A percentile compares a stretch with the other conserved stretches of the same genome.
These are phyloP conservation scores for Morone saxatilis DNA, from an alignment of 2,113 vertebrate genomes.

Conservation along the genomic window DNA sequence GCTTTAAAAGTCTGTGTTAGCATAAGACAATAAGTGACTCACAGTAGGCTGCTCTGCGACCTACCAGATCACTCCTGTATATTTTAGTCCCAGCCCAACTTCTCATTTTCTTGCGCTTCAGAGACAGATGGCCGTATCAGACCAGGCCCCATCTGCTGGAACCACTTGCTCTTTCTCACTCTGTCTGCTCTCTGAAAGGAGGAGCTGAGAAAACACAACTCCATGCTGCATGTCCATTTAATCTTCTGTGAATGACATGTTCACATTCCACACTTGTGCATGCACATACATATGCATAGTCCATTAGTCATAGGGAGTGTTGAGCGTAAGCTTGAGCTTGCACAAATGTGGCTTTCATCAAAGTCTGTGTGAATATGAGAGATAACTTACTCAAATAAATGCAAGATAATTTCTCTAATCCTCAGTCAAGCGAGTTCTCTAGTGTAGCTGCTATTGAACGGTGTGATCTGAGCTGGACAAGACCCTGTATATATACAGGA, in stretches of 20 bases:
- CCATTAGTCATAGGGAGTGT: slow-evolving; percentile 17
- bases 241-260: slow-evolving; percentile 45
- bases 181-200: slow-evolving; percentile 23
- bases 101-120: slow-evolving; percentile 14
- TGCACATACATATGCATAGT: slow-evolving; percentile 39
- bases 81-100: background rate
- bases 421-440: no score
- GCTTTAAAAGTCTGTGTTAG: no score
- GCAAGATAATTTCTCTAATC: background rate
- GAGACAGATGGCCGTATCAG: slow-evolving; percentile 67
- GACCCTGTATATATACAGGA: background rate
- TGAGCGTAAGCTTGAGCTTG: background rate
- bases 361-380: no score
- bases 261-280: slow-evolving; percentile 41
- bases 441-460: background rate
- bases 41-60: background rate
- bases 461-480: background rate
- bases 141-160: slow-evolving; percentile 64
- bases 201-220: slow-evolving; percentile 44
- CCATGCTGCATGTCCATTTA: slow-evolving; percentile 48
- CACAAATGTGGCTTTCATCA: slow-evolving; percentile 16
- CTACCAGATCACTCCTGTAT: background rate
- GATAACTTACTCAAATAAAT: background rate
- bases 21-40: background rate
- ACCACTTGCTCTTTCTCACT: slow-evolving; percentile 36